These are phyloP conservation scores for Garra rufa DNA, from an alignment of 2,113 vertebrate genomes.

Conservation along the genomic window DNA sequence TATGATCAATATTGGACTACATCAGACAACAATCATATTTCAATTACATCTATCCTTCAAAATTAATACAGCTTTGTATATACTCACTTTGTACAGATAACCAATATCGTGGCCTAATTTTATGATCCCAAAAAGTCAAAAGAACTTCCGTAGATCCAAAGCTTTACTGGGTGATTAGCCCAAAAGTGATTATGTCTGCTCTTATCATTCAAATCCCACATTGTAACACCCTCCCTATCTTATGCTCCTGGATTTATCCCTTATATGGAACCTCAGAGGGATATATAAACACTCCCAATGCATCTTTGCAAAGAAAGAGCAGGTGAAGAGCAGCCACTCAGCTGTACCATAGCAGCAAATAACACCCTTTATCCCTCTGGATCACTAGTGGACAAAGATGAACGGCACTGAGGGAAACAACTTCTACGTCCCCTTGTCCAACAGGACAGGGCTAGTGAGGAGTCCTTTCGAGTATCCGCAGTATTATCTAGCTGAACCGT, in stretches of 20 bases:
- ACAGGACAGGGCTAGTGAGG: constrained; percentile 80
- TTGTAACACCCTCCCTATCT: constrained; percentile 63
- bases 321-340: neutral
- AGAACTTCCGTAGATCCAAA: neutral
- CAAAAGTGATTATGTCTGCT: constrained; percentile 66
- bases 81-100: neutral
- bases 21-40: neutral
- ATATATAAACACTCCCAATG: constrained; percentile 65
- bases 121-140: neutral
- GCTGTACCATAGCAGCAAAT: neutral
- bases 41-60: neutral
- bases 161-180: constrained; percentile 58
- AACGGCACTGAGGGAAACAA: constrained; percentile 83
- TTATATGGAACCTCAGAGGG: constrained; percentile 52
- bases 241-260: constrained; percentile 68
- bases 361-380: neutral
- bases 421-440: constrained; percentile 84
- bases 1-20: neutral
- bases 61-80: neutral
- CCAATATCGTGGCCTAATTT: neutral
- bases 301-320: constrained; percentile 22
- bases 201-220: constrained; percentile 71
- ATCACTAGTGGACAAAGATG: constrained; percentile 58
- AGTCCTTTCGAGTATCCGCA: constrained; percentile 81
- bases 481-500: constrained; percentile 80